Evolutionary conservation across 2,888 invertebrate species (phyloP).

Genomic region (Anthrax anthrax): DNA sequence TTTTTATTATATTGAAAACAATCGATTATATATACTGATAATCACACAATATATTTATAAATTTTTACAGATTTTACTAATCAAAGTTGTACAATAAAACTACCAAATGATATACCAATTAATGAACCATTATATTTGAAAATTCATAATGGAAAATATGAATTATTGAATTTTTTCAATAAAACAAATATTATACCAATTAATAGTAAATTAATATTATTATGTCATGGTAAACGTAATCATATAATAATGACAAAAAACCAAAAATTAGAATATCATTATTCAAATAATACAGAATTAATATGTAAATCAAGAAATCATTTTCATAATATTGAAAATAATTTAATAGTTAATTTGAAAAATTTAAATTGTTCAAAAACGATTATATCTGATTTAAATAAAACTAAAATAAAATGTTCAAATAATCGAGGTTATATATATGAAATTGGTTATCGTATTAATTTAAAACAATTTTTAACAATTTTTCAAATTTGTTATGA

Average conservation of each 20-base stretch:
- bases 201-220: conserved; percentile 14
- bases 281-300: conserved; percentile 9
- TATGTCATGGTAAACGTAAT: conserved; percentile 18
- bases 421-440: conserved; percentile 16
- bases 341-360: conserved; percentile 3
- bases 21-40: no score
- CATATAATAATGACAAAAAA: conserved; percentile 7
- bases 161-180: conserved; percentile 16
- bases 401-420: conserved; percentile 21
- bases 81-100: conserved; percentile 11
- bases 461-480: conserved; percentile 11
- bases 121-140: conserved; percentile 14
- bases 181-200: conserved; percentile 10
- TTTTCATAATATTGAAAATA: conserved; percentile 6
- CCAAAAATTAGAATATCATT: no score
- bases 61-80: no score
- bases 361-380: conserved; percentile 13
- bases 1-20: no score
- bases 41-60: no score
- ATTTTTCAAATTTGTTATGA: conserved; percentile 29
- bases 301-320: conserved; percentile 8
- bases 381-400: conserved; percentile 15
- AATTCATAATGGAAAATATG: conserved; percentile 3
- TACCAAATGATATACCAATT: conserved; percentile 13
- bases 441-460: conserved; percentile 16